phyloP scores from a whole-genome alignment of 2,888 invertebrate genomes.

The Metacarcinus magister region DNA sequence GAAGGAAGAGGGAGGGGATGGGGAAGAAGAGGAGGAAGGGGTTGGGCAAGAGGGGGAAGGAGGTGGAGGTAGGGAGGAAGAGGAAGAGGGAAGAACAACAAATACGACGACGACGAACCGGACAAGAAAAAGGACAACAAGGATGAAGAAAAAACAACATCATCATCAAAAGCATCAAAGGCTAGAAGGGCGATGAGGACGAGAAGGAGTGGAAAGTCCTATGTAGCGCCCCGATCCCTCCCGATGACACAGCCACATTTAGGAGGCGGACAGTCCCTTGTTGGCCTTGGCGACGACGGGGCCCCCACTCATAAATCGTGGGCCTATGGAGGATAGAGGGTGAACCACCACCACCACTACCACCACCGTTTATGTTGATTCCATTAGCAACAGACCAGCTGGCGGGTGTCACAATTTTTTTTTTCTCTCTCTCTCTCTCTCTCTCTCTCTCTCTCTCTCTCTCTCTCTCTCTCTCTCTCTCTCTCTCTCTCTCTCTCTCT shows the following conservation, averaged over 20 bases:
- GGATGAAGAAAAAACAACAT: no score
- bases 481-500: background rate
- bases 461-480: background rate
- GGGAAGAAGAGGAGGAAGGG: background rate
- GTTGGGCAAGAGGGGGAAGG: background rate
- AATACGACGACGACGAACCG: no score
- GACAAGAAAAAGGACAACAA: no score
- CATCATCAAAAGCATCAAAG: no score
- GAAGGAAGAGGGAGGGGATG: background rate
- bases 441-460: no score
- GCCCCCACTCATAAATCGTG: background rate
- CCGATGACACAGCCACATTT: constrained; percentile 27
- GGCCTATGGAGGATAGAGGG: background rate
- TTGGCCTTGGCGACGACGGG: background rate
- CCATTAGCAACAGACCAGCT: background rate
- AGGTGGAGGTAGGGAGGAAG: background rate
- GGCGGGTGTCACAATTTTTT: no score
- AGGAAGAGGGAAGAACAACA: background rate
- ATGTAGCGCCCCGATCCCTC: background rate
- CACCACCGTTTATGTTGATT: background rate
- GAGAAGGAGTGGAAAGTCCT: background rate
- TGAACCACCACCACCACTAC: background rate
- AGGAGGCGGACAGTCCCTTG: background rate
- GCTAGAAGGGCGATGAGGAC: no score
- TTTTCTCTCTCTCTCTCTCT: no score